phyloP scores from a whole-genome alignment of 2,113 vertebrate species.

The Actenoides hombroni region DNA sequence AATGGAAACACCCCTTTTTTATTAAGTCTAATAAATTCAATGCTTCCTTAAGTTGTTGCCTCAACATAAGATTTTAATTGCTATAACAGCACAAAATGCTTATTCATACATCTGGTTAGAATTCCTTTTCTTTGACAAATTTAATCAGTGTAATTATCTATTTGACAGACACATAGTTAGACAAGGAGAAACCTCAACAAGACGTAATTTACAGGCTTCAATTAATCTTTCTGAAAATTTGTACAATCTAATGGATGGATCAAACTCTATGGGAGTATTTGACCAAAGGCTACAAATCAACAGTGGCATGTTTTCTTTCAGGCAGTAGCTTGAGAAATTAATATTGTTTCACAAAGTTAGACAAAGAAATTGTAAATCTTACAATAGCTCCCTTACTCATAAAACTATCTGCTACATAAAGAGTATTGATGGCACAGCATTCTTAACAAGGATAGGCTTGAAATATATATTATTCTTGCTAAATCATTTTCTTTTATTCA shows the following conservation, averaged over 20 bases:
- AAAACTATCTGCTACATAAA: not conserved
- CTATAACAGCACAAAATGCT: constrained; percentile 14
- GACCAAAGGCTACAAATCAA: constrained; percentile 45
- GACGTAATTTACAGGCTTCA: constrained; percentile 20
- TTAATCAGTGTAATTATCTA: constrained; percentile 26
- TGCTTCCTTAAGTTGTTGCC: constrained; percentile 13
- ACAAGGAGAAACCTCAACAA: constrained; percentile 35
- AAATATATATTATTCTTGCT: not conserved
- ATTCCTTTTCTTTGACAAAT: constrained; percentile 43
- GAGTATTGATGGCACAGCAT: not conserved
- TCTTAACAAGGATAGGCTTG: not conserved
- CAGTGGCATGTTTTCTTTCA: constrained; percentile 32
- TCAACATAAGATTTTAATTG: constrained; percentile 48
- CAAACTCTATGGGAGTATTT: constrained; percentile 32
- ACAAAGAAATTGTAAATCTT: constrained; percentile 3
- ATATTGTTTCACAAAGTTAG: constrained; percentile 27
- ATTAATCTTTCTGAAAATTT: constrained; percentile 31
- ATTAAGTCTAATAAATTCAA: constrained; percentile 30
- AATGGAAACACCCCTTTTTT: not conserved
- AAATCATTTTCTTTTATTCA: not conserved
- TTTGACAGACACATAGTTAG: constrained; percentile 19
- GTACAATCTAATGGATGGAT: constrained; percentile 23
- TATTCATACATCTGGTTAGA: constrained; percentile 33
- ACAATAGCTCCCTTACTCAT: not conserved
- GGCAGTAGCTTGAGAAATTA: constrained; percentile 25